Conservation (phyloP, 2,113 vertebrate species). For the Isurus oxyrinchus region DNA sequence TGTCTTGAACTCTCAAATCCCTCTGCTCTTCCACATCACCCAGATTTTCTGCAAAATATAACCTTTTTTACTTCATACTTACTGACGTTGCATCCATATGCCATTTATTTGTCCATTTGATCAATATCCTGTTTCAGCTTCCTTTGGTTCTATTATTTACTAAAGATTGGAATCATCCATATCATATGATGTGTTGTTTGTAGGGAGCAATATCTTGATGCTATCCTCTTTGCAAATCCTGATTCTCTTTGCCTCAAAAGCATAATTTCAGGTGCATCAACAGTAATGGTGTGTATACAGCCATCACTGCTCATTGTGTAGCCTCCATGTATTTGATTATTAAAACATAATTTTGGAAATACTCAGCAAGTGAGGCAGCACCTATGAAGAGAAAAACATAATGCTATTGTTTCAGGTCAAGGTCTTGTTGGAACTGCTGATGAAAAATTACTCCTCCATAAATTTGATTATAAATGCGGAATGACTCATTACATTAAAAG, state of each 20-base stretch:
- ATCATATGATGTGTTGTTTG: not conserved
- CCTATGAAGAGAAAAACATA: too few relatives aligned
- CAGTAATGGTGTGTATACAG: not conserved
- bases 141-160: not conserved
- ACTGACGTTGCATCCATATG: not conserved
- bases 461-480: not conserved
- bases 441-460: not conserved
- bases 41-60: not conserved
- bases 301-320: not conserved
- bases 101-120: not conserved
- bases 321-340: not conserved
- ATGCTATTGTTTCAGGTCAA: too few relatives aligned
- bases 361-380: too few relatives aligned
- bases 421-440: too few relatives aligned
- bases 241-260: not conserved
- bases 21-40: not conserved
- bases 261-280: not conserved
- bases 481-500: not conserved
- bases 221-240: not conserved
- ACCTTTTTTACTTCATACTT: not conserved
- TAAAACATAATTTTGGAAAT: too few relatives aligned
- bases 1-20: too few relatives aligned
- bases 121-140: not conserved
- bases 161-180: not conserved
- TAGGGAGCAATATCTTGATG: too few relatives aligned